A percentile compares a stretch with the other conserved stretches of the same genome.
phyloP scores from a whole-genome alignment of 2,797 vertebrate genomes.

The Hydrocynus forskahlii region DNA sequence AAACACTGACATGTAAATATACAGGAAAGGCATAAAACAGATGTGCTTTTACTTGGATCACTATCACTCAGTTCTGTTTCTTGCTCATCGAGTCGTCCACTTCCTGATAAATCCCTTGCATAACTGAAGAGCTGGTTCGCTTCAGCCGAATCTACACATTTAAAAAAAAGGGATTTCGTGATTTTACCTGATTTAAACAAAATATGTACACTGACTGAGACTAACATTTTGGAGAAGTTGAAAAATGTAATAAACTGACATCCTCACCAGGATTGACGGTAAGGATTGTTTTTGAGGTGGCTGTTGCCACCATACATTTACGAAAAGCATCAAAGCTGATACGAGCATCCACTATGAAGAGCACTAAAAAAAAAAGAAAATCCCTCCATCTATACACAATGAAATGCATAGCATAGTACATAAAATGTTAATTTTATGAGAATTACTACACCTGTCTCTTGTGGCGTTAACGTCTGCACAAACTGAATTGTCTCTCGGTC shows the following conservation, averaged over 20 bases:
- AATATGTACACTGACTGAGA: slow-evolving; percentile 4
- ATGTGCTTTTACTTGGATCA: slow-evolving; percentile 73
- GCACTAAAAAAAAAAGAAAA: slow-evolving; percentile 75
- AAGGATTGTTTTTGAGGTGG: slow-evolving; percentile 92
- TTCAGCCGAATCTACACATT: slow-evolving; percentile 86
- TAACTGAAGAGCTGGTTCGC: slow-evolving; percentile 87
- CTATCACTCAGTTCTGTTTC: slow-evolving; percentile 78
- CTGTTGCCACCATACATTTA: slow-evolving; percentile 89
- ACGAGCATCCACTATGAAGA: slow-evolving; percentile 92
- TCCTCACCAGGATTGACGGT: slow-evolving; percentile 93
- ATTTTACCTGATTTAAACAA: neutral
- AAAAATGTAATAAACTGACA: slow-evolving; percentile 22
- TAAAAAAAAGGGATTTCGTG: slow-evolving; percentile 11
- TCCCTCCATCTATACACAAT: neutral
- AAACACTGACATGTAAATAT: neutral
- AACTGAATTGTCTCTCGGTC: slow-evolving; percentile 92
- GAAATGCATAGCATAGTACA: neutral
- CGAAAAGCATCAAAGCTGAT: slow-evolving; percentile 94
- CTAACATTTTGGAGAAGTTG: neutral
- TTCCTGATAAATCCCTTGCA: slow-evolving; percentile 81
- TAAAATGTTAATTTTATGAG: neutral
- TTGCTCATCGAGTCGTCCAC: slow-evolving; percentile 77
- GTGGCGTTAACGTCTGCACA: slow-evolving; percentile 85
- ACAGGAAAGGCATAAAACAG: slow-evolving; percentile 45
- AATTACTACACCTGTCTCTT: slow-evolving; percentile 86